Conservation (phyloP, 2,797 vertebrate genomes). For the Sorex maritimensis region DNA sequence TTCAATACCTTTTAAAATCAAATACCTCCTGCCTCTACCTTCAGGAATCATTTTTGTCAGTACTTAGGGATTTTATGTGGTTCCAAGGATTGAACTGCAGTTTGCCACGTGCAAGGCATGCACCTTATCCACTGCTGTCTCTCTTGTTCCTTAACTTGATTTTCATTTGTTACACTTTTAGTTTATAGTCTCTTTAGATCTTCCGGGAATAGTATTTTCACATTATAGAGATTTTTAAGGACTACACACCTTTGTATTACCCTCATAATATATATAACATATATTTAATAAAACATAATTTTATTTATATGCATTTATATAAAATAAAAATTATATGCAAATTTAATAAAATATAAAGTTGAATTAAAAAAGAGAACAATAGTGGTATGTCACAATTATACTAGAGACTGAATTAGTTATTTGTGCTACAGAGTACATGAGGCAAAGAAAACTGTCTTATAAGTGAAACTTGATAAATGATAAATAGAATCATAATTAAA, state of each 20-base stretch:
- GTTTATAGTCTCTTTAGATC: background rate
- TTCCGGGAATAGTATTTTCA: background rate
- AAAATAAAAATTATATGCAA: too few species aligned
- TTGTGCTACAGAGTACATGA: constrained; percentile 13
- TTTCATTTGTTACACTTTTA: constrained; percentile 32
- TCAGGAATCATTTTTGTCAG: too few species aligned
- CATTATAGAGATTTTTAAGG: constrained; percentile 9
- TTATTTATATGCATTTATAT: too few species aligned
- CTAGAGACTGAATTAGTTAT: background rate
- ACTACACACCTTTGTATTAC: too few species aligned
- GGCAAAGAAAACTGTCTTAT: constrained; percentile 14
- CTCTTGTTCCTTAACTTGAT: constrained; percentile 15
- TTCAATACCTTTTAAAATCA: too few species aligned
- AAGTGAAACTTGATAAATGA: constrained; percentile 32
- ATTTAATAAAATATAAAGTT: too few species aligned
- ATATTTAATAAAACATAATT: too few species aligned
- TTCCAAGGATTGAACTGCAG: too few species aligned
- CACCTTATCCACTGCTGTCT: background rate
- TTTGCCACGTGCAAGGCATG: background rate
- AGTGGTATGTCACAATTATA: background rate
- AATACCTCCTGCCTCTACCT: too few species aligned
- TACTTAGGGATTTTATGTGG: too few species aligned
- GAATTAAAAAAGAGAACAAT: background rate
- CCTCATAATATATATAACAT: too few species aligned
- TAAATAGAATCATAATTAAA: background rate